Base-by-base conservation (phyloP, 37 sponge, comb jelly and placozoan species). In the Haliclona indistincta region DNA sequence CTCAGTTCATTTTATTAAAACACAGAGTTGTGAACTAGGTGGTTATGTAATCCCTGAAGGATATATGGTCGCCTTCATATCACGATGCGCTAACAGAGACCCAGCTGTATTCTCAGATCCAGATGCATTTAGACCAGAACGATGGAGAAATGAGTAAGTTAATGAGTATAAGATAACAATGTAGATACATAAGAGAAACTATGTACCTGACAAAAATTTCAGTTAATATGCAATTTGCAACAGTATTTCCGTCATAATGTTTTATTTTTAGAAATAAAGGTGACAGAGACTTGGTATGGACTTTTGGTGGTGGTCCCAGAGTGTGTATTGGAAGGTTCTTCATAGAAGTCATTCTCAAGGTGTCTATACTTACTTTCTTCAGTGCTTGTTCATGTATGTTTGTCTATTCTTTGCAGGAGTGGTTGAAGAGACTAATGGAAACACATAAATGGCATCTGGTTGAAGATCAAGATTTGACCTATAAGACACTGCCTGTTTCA, bases 231-330 rank as follows among this genome's bases (percentile, higher is more conserved):
- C 11, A 10, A 11, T 20, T 22, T 61, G 63, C 15, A 11, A 23
- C 26, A 44, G 13, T 13, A 45, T n/a, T 68, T 23, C 47, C 10
- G 22, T 23, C 15, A 47, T 7, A 32, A 28, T 55, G 6, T 72
- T 6, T 30, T 11, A 34, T 64, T 38, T 35, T 6, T 41, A 90
- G 84, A 39, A 92, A 92, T 61, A 73, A 55, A 0, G 56, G 30
- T 1, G 84, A 86, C 62, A 58, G 67, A 42, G 87, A 86, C 8
- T 87, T 40, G 41, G 81, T 95, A 23, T 91, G 88, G 86, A 95
- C 96, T 36, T 95, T 91, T 84, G 96, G 96, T 38, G 86, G 96
- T 47, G 96, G 96, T 3, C 85, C 78, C 6, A 70, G 96, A 40
- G 34, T 68, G 15, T 95, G 96, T 63, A 68, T 95, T 35, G 96